These are phyloP conservation scores for Enoplosus armatus DNA, from an alignment of 2,797 vertebrate species.

Conservation along the genomic window DNA sequence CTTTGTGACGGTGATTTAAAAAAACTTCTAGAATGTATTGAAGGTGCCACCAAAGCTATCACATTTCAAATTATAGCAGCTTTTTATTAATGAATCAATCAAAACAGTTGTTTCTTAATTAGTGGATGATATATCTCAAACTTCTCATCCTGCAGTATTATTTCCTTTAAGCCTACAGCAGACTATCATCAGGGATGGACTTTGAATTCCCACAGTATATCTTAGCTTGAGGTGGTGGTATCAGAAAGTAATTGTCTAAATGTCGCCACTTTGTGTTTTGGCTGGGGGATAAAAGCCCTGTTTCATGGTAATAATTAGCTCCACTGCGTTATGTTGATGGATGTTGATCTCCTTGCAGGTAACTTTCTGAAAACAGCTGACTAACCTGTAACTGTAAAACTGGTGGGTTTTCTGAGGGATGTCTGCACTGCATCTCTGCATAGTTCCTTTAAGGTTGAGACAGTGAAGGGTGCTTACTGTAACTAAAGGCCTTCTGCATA, in stretches of 20 bases:
- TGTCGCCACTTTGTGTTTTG: conserved; percentile 57
- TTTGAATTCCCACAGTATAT: conserved; percentile 45
- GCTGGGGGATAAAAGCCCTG: conserved; percentile 39
- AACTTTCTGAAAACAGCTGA: conserved; percentile 40
- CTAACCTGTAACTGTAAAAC: conserved; percentile 18
- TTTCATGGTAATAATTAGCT: conserved; percentile 58
- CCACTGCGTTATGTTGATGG: conserved; percentile 40
- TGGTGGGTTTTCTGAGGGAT: neutral
- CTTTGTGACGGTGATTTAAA: conserved; percentile 7
- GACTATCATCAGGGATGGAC: conserved; percentile 33
- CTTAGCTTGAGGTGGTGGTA: conserved; percentile 43
- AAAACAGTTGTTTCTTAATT: conserved; percentile 44
- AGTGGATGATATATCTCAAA: conserved; percentile 10
- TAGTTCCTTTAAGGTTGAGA: neutral
- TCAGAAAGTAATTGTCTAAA: conserved; percentile 55
- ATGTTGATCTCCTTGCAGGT: conserved; percentile 35
- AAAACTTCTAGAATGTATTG: neutral
- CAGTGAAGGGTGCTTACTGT: neutral
- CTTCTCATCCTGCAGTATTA: conserved; percentile 18
- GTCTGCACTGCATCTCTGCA: conserved; percentile 2
- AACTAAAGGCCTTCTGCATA: neutral
- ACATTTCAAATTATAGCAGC: conserved; percentile 11
- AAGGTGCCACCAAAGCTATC: conserved; percentile 1
- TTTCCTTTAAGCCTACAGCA: conserved; percentile 34
- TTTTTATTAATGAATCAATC: conserved; percentile 28